Evolutionary conservation across 2,797 vertebrate species (phyloP), one percentile per base, ranked within the genome.

Genomic region (Hoplostethus atlanticus): DNA sequence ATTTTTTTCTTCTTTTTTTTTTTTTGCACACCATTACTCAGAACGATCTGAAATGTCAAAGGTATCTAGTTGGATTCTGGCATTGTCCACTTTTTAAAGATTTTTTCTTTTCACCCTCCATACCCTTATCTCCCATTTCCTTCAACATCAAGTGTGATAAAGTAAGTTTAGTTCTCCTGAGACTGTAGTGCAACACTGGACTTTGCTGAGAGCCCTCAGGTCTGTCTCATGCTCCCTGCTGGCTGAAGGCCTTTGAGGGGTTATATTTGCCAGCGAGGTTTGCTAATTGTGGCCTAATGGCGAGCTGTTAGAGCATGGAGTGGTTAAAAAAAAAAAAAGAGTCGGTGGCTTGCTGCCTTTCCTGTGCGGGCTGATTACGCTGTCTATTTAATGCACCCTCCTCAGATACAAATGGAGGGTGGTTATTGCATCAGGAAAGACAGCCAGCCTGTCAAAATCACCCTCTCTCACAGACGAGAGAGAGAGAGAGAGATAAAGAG

Each of bases 321-420:
- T 87, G 90, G 87, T 87, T 21, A 21, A 21, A 21, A 21, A 21
- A 21, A 21, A 89, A 89, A 92, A 90, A 89, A 86, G 87, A 80
- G 85, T 55, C 15, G 25, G 78, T 84, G 76, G 67, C 68, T 69
- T 68, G 68, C 64, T 79, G 84, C 77, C 70, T 88, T 85, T 84
- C 73, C 86, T 74, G 73, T 75, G 80, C 74, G 3, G 89, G 70
- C 86, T 91, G 92, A 93, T 93, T 91, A 90, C 78, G 36, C 89
- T 89, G 90, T 90, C 89, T 89, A 80, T 81, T 91, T 94, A 92
- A 94, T 93, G 93, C 84, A 90, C 86, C 83, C 80, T 83, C 84
- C 90, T 87, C 81, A 54, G 87, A 87, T 91, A 91, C 89, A 93
- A 94, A 92, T 93, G 87, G 91, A 87, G 76, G 86, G 89, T 87